Base-by-base conservation (phyloP, 2,797 vertebrate genomes). In the Platalea minor region DNA sequence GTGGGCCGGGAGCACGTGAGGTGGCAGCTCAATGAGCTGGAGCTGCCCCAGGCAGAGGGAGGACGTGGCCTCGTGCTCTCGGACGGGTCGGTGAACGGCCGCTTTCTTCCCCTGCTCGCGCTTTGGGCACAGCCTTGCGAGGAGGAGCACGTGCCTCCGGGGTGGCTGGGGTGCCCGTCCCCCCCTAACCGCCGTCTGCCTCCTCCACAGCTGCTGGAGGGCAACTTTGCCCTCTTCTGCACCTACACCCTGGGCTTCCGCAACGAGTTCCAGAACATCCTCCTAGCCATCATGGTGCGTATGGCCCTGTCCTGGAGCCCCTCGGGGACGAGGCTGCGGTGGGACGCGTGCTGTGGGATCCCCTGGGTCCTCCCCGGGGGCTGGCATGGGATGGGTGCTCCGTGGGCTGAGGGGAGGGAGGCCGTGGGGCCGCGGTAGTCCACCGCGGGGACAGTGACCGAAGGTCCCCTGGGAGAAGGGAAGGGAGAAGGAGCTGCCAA, bases 161-260 rank as follows among this genome's bases (percentile, higher is more conserved):
- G 24, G 15, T 17, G n/a, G 11, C 9, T 8, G 46, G 8, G 41
- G 12, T 54, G 33, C 12, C 26, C 0, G 6, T 39, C 25, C 16
- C 53, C 28, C 21, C 11, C 33, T 67, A 54, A 95, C 18, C 5
- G 3, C n/a, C 2, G 6, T 2, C 53, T 60, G 11, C 50, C 35
- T 92, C 18, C 28, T 63, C 92, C 5, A 0, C 97, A 99, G 99
- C 98, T 99, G 31, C 97, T 99, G 85, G 99, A 99, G 57, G 99
- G 99, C 48, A 99, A 99, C 98, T 99, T 99, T n/a, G 99, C 99
- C 20, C 98, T 99, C 70, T 99, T 99, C 97, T 98, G 99, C 93
- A 99, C 98, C 76, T 99, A 99, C 37, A 98, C 99, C 29, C 97
- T 99, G 63, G 99, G 98, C 78, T 99, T 99, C 95, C 98, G 98